Evolutionary conservation across 2,113 vertebrate genomes (phyloP).

Genomic region (Halichoeres trimaculatus): DNA sequence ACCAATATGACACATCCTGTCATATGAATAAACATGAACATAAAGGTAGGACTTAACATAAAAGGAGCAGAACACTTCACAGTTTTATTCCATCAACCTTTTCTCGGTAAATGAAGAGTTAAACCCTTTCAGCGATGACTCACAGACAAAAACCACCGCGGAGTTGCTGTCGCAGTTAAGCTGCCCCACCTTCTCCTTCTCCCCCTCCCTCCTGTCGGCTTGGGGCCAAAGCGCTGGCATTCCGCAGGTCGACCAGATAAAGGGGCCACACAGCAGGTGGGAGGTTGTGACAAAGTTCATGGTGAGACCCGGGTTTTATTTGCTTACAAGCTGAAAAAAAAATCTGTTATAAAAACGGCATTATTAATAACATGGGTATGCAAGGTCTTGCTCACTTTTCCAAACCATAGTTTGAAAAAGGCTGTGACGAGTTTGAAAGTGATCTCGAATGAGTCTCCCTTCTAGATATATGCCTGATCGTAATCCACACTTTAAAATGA

Average conservation of each 20-base stretch:
- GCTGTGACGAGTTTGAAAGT: no score
- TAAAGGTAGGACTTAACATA: not conserved
- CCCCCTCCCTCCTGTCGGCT: conserved; percentile 10
- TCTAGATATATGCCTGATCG: no score
- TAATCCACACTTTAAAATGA: no score
- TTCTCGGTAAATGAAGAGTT: conserved; percentile 67
- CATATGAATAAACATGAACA: not conserved
- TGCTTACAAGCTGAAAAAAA: no score
- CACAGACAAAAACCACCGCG: conserved; percentile 75
- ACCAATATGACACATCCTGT: not conserved
- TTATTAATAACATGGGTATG: no score
- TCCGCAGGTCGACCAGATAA: conserved; percentile 43
- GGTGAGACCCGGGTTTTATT: not conserved
- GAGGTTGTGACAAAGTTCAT: conserved; percentile 27
- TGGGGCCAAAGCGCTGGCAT: conserved; percentile 41
- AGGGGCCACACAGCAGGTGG: conserved; percentile 33
- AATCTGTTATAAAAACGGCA: no score
- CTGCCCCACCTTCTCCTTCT: conserved; percentile 5
- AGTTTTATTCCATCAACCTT: not conserved
- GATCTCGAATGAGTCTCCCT: no score
- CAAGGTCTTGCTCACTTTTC: no score
- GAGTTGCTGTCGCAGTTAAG: conserved; percentile 75
- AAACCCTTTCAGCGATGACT: conserved; percentile 82
- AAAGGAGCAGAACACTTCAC: not conserved
- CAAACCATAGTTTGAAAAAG: no score